Conservation (phyloP, 2,113 vertebrate genomes). For the Picathartes gymnocephalus region DNA sequence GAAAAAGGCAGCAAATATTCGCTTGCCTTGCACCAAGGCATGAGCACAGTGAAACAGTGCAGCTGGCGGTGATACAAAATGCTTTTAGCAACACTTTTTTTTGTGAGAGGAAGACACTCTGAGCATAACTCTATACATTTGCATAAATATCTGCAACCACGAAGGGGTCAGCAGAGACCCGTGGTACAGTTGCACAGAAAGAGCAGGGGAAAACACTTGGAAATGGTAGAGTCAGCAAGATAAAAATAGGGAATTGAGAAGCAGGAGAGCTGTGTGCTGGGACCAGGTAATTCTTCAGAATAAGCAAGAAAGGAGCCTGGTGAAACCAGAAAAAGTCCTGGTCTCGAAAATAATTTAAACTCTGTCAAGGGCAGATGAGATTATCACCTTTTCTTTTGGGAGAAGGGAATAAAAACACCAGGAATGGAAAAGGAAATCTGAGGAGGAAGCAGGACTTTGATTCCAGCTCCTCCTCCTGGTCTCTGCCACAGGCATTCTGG, state of each 20-base stretch:
- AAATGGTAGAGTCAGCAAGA: not conserved
- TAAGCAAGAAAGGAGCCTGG: not conserved
- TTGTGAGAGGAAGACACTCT: not conserved
- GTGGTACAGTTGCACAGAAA: not conserved
- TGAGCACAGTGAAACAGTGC: not conserved
- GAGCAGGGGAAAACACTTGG: not conserved
- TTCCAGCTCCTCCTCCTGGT: not conserved
- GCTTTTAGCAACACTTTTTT: not conserved
- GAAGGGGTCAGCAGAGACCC: not conserved
- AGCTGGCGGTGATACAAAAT: not conserved
- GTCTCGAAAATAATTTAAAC: not conserved
- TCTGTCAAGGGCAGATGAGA: not conserved
- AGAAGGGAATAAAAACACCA: not conserved
- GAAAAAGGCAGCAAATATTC: not conserved
- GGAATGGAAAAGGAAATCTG: not conserved
- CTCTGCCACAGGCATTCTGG: not conserved
- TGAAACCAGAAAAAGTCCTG: not conserved
- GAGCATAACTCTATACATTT: not conserved
- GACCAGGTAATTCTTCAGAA: not conserved
- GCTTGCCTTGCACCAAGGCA: not conserved
- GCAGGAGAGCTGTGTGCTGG: not conserved
- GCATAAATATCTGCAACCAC: not conserved
- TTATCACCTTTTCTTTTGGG: not conserved
- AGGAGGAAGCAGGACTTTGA: not conserved
- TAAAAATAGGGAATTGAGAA: not conserved